A percentile compares a stretch with the other conserved stretches of the same genome.
Conservation (phyloP, 1,140 invertebrate genomes). For the Apocrypta bakeri region DNA sequence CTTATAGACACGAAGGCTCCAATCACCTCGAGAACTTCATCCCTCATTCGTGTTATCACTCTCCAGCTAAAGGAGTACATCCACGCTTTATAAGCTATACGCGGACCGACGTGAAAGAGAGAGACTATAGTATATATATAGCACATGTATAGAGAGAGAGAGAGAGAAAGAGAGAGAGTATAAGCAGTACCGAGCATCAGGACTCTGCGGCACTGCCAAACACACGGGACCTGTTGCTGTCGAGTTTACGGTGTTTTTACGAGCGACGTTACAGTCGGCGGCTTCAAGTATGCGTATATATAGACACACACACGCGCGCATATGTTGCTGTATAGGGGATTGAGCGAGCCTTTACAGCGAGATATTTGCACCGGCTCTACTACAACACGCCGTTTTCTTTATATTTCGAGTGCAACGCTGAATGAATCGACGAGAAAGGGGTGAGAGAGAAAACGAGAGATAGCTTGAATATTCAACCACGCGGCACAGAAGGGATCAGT, state of each 20-base stretch:
- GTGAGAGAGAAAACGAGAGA: no score
- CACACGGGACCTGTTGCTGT: conserved; percentile 74
- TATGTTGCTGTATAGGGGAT: no score
- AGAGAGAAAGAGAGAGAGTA: conserved; percentile 8
- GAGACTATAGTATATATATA: conserved; percentile 55
- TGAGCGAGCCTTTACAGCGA: conserved; percentile 1
- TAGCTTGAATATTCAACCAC: not conserved
- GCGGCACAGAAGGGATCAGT: no score
- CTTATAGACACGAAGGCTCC: not conserved
- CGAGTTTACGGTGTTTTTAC: conserved; percentile 76
- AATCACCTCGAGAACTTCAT: not conserved
- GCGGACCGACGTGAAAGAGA: no score
- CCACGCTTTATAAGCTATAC: not conserved
- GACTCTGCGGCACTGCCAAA: conserved; percentile 56
- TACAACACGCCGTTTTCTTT: conserved; percentile 52
- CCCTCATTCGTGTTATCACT: not conserved
- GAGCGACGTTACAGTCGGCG: conserved; percentile 72
- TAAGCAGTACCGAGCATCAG: conserved; percentile 25
- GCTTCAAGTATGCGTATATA: conserved; percentile 35
- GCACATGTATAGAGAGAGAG: conserved; percentile 51
- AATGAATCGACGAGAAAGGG: not conserved
- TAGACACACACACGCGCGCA: conserved; percentile 47
- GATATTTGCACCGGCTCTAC: conserved; percentile 48
- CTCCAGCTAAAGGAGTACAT: not conserved
- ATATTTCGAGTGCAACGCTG: not conserved